Evolutionary conservation across 1,140 invertebrate genomes (phyloP).

Genomic region (Brachionus paranguensis): DNA sequence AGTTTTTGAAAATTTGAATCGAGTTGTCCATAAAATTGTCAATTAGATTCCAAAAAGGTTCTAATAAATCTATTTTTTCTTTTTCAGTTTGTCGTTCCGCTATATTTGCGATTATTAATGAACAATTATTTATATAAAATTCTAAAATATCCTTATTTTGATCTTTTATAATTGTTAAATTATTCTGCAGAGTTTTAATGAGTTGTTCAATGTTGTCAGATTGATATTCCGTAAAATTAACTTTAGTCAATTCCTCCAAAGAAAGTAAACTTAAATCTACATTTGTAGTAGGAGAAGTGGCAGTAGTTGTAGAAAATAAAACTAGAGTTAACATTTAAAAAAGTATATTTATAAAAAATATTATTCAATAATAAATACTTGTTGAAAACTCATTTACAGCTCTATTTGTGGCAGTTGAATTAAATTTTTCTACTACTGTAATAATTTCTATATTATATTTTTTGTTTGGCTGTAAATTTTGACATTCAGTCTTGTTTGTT

Average conservation of each 20-base stretch:
- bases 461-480: neutral
- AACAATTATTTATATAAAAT: neutral
- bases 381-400: neutral
- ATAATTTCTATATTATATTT: neutral
- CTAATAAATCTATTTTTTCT: neutral
- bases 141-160: neutral
- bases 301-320: too few species aligned
- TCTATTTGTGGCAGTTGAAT: neutral
- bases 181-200: neutral
- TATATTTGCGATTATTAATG: neutral
- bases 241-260: neutral
- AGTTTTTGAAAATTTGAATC: neutral
- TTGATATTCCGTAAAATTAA: neutral
- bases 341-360: too few species aligned
- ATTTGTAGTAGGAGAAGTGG: too few species aligned
- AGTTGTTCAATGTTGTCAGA: neutral
- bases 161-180: neutral
- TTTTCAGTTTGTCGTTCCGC: neutral
- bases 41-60: neutral
- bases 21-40: neutral
- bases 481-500: neutral
- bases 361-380: neutral
- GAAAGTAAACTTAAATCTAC: neutral
- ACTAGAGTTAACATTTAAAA: too few species aligned
- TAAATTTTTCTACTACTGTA: neutral